phyloP scores from a whole-genome alignment of 2,888 invertebrate species.

The Lottia gigantea region DNA sequence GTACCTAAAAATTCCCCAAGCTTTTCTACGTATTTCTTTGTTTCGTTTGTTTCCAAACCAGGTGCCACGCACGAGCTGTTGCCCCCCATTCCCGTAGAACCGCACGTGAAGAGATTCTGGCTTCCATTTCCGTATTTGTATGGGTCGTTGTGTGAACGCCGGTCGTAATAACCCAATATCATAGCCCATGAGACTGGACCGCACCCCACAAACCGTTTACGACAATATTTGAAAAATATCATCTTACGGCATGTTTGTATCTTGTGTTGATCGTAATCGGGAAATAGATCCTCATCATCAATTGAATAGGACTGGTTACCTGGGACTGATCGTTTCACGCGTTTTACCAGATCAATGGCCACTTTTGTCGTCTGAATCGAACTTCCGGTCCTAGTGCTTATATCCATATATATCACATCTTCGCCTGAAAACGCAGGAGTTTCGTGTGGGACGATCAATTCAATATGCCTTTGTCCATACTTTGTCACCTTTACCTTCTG shows the following conservation, averaged over 20 bases:
- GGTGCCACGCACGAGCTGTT: conserved; percentile 20
- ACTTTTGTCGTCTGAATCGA: too few species aligned
- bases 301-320: conserved; percentile 13
- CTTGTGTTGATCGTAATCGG: conserved; percentile 23
- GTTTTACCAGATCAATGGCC: too few species aligned
- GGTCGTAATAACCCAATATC: conserved; percentile 26
- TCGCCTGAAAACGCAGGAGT: too few species aligned
- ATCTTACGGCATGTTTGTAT: not conserved
- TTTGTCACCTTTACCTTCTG: too few species aligned
- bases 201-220: conserved; percentile 19
- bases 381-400: too few species aligned
- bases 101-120: conserved; percentile 23
- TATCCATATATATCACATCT: too few species aligned
- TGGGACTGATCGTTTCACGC: not conserved
- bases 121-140: conserved; percentile 9
- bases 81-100: conserved; percentile 20
- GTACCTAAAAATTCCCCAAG: conserved; percentile 18
- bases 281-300: conserved; percentile 20
- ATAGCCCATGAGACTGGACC: conserved; percentile 31
- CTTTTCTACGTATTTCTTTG: conserved; percentile 16
- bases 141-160: conserved; percentile 21
- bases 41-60: not conserved
- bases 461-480: too few species aligned
- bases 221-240: not conserved
- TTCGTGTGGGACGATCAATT: too few species aligned